phyloP scores from a whole-genome alignment of 2,113 vertebrate genomes.

The Cyprinodon tularosa region DNA sequence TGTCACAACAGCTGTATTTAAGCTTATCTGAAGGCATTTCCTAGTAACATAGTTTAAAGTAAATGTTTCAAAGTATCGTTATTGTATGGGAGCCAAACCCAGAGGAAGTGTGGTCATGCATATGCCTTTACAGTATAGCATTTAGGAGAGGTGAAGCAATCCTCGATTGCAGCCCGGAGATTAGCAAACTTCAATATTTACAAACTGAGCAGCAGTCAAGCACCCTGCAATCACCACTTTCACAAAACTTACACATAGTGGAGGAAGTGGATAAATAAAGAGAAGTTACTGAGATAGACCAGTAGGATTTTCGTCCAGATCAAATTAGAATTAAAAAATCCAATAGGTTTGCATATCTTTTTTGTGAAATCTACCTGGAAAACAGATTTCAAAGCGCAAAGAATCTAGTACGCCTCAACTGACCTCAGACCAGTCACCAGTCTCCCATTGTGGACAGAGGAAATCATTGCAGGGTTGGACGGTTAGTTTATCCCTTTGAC shows the following conservation, averaged over 20 bases:
- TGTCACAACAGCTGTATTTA: background rate
- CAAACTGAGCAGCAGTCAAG: slow-evolving; percentile 47
- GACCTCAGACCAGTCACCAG: slow-evolving; percentile 96
- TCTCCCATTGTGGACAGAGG: slow-evolving; percentile 92
- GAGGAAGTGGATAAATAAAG: slow-evolving; percentile 34
- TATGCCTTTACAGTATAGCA: slow-evolving; percentile 46
- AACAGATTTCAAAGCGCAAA: too few relatives aligned
- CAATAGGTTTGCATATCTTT: background rate
- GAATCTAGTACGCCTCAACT: slow-evolving; percentile 38
- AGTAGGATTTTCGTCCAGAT: slow-evolving; percentile 47
- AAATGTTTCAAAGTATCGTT: background rate
- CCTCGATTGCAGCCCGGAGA: slow-evolving; percentile 63
- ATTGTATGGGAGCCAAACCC: slow-evolving; percentile 1
- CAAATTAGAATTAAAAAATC: slow-evolving; percentile 8
- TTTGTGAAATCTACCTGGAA: background rate
- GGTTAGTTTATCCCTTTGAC: slow-evolving; percentile 88
- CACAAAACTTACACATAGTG: slow-evolving; percentile 30
- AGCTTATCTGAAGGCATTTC: background rate
- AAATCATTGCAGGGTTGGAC: slow-evolving; percentile 91
- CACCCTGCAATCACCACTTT: slow-evolving; percentile 52
- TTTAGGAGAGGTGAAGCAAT: slow-evolving; percentile 61
- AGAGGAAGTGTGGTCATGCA: slow-evolving; percentile 25
- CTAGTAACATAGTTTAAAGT: slow-evolving; percentile 16
- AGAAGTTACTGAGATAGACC: slow-evolving; percentile 22
- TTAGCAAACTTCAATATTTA: slow-evolving; percentile 46